phyloP scores from a whole-genome alignment of 2,888 invertebrate genomes.

The Nephrotoma appendiculata region DNA sequence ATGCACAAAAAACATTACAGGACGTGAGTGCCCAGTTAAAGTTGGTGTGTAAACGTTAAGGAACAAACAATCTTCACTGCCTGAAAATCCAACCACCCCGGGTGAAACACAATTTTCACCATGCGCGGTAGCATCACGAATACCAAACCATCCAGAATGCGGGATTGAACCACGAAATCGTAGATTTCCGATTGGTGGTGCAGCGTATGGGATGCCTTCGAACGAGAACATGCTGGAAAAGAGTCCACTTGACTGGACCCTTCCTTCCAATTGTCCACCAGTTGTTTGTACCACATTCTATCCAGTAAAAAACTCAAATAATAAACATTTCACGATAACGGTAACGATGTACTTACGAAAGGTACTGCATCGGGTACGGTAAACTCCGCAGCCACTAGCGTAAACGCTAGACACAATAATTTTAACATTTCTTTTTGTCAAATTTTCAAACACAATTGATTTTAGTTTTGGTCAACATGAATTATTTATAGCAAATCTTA shows the following conservation, averaged over 20 bases:
- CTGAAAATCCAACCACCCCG: not conserved
- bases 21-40: not conserved
- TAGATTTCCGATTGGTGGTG: slow-evolving; percentile 9
- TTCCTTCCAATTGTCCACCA: not conserved
- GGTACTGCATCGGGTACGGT: not conserved
- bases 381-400: not conserved
- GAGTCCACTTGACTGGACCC: not conserved
- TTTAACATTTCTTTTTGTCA: not conserved
- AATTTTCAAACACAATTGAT: not conserved
- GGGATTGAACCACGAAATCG: slow-evolving; percentile 10
- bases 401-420: not conserved
- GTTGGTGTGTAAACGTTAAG: slow-evolving; percentile 11
- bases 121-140: slow-evolving; percentile 7
- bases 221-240: not conserved
- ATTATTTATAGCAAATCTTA: not conserved
- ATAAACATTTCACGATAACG: no score
- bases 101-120: slow-evolving; percentile 6
- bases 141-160: slow-evolving; percentile 10
- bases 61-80: slow-evolving; percentile 11
- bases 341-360: not conserved
- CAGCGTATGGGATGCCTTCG: slow-evolving; percentile 11
- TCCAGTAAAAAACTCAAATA: not conserved
- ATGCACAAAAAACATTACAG: slow-evolving; percentile 12
- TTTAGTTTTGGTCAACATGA: not conserved
- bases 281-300: not conserved